A percentile compares a stretch with the other conserved stretches of the same genome.
Evolutionary conservation across 1,140 invertebrate genomes (phyloP).

Genomic region (Chelonus insularis): DNA sequence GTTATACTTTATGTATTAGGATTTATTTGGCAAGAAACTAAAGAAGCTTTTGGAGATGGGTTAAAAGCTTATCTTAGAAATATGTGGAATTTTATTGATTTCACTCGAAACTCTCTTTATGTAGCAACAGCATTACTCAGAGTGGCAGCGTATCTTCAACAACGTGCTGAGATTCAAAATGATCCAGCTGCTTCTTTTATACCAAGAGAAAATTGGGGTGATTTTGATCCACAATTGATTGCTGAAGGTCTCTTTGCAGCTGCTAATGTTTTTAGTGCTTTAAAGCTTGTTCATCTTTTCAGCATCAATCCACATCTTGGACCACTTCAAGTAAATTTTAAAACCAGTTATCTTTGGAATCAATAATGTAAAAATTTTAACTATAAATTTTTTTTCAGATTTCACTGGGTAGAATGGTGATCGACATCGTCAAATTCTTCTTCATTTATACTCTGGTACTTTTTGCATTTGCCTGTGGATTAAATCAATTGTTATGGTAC

Average conservation of each 20-base stretch:
- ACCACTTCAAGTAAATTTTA: slow-evolving; percentile 63
- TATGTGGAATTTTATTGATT: slow-evolving; percentile 97
- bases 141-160: slow-evolving; percentile 76
- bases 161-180: slow-evolving; percentile 67
- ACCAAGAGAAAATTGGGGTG: slow-evolving; percentile 84
- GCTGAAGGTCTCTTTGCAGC: slow-evolving; percentile 93
- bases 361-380: background rate
- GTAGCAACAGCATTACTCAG: slow-evolving; percentile 76
- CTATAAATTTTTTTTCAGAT: slow-evolving; percentile 62
- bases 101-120: slow-evolving; percentile 85
- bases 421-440: slow-evolving; percentile 87
- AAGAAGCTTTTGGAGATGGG: slow-evolving; percentile 85
- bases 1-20: slow-evolving; percentile 79
- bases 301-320: slow-evolving; percentile 90
- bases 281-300: slow-evolving; percentile 88
- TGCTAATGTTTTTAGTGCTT: slow-evolving; percentile 84
- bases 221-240: slow-evolving; percentile 92
- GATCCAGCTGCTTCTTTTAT: slow-evolving; percentile 72
- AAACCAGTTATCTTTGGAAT: background rate
- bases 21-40: slow-evolving; percentile 89
- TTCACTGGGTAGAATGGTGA: slow-evolving; percentile 81
- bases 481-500: slow-evolving; percentile 90
- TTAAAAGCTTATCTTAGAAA: slow-evolving; percentile 82
- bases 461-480: slow-evolving; percentile 81
- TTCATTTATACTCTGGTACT: slow-evolving; percentile 83